These are phyloP conservation scores for Trimorus sp. DNA, from an alignment of 2,888 invertebrate genomes.

Conservation along the genomic window DNA sequence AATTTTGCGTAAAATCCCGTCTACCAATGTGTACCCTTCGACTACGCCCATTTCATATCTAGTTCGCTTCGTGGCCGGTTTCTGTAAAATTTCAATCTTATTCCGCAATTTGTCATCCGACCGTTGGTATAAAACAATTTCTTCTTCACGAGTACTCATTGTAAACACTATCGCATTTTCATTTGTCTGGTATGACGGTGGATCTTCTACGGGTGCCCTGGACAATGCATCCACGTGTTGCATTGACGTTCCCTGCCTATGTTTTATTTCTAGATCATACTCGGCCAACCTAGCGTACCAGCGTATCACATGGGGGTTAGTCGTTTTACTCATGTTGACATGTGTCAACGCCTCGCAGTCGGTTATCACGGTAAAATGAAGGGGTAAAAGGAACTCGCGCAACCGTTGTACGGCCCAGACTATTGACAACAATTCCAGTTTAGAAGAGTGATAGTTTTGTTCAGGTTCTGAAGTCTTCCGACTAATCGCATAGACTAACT, in stretches of 20 bases:
- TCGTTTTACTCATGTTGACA: conserved; percentile 2
- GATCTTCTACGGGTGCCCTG: neutral
- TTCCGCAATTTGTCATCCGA: neutral
- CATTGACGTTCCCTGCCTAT: neutral
- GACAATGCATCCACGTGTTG: conserved; percentile 13
- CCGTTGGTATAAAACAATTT: conserved; percentile 13
- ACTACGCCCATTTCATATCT: neutral
- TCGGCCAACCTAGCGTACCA: conserved; percentile 3
- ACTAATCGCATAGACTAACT: conserved; percentile 16
- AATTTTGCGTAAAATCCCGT: conserved; percentile 20
- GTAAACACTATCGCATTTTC: neutral
- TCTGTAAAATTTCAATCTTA: conserved; percentile 9
- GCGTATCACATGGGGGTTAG: neutral
- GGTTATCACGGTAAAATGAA: neutral
- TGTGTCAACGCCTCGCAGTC: conserved; percentile 16
- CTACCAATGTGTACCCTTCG: neutral
- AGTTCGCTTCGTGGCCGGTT: neutral
- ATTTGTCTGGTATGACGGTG: no score
- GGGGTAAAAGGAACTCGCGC: conserved; percentile 7
- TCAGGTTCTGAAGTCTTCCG: neutral
- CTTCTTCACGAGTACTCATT: conserved; percentile 4
- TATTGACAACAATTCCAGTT: conserved; percentile 11
- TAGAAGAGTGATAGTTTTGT: conserved; percentile 4
- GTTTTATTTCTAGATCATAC: neutral
- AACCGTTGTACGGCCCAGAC: conserved; percentile 16